Percentiles rank a stretch among this genome's conserved stretches.
Evolutionary conservation across 2,888 invertebrate genomes (phyloP).

Genomic region (Andrena chrysosceles): DNA sequence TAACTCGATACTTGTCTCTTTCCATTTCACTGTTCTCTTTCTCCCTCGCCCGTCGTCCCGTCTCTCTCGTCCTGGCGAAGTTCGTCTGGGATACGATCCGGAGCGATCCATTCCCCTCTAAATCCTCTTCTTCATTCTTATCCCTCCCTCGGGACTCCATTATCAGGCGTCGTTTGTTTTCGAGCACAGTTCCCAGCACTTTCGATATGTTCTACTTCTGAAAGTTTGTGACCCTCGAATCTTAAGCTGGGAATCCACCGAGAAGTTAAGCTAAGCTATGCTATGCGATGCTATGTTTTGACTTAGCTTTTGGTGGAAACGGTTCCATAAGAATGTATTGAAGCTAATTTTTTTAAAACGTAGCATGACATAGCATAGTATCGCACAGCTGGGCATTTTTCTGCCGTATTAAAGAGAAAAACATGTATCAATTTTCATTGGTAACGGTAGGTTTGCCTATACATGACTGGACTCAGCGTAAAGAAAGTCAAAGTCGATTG

Average conservation of each 20-base stretch:
- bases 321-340: too few relatives aligned
- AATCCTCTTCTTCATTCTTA: conserved; percentile 63
- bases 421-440: too few relatives aligned
- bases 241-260: background rate
- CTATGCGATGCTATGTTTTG: too few relatives aligned
- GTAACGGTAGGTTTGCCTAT: too few relatives aligned
- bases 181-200: conserved; percentile 49
- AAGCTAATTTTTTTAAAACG: too few relatives aligned
- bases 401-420: too few relatives aligned
- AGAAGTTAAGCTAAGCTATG: background rate
- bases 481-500: too few relatives aligned
- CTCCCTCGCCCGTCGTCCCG: conserved; percentile 6
- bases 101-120: conserved; percentile 52
- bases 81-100: conserved; percentile 10
- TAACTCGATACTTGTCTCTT: conserved; percentile 67
- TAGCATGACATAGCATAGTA: too few relatives aligned
- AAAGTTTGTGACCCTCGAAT: background rate
- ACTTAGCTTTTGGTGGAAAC: too few relatives aligned
- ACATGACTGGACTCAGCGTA: too few relatives aligned
- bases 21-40: conserved; percentile 42
- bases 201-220: conserved; percentile 48
- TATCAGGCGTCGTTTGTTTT: conserved; percentile 62
- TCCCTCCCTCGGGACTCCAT: conserved; percentile 31
- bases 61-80: background rate
- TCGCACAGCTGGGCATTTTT: too few relatives aligned